phyloP scores from a whole-genome alignment of 2,113 vertebrate species.

The Marmota flaviventris region DNA sequence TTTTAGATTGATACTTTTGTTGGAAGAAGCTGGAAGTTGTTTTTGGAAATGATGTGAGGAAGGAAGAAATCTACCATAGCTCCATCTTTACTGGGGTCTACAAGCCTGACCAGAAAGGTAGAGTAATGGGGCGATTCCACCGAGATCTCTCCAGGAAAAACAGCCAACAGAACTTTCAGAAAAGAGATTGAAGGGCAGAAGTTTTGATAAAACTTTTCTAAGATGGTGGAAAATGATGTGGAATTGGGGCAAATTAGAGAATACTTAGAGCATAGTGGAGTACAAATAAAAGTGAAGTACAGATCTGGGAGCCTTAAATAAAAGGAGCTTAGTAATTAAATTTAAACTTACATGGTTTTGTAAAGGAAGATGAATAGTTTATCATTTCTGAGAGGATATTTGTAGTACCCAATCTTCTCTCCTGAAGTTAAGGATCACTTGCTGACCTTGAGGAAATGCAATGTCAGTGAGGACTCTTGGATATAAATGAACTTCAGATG shows the following conservation, averaged over 20 bases:
- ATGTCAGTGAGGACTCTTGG: too few species aligned
- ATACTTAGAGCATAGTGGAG: neutral
- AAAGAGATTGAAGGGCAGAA: neutral
- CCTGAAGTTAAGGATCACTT: neutral
- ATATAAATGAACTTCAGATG: neutral
- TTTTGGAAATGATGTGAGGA: neutral
- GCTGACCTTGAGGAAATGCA: neutral
- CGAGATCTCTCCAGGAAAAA: neutral
- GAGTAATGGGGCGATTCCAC: accelerated
- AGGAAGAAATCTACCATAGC: neutral
- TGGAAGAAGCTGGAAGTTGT: neutral
- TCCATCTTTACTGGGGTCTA: neutral
- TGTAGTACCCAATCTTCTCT: neutral
- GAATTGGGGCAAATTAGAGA: neutral
- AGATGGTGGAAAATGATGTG: neutral
- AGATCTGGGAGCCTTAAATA: neutral
- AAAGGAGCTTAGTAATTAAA: neutral
- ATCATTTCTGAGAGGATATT: neutral
- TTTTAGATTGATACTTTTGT: neutral
- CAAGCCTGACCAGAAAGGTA: neutral
- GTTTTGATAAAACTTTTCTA: neutral
- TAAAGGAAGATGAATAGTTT: neutral
- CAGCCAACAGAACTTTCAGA: neutral
- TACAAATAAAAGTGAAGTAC: neutral
- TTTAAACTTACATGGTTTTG: neutral